phyloP scores from a whole-genome alignment of 2,113 vertebrate species.

The Cebus imitator region DNA sequence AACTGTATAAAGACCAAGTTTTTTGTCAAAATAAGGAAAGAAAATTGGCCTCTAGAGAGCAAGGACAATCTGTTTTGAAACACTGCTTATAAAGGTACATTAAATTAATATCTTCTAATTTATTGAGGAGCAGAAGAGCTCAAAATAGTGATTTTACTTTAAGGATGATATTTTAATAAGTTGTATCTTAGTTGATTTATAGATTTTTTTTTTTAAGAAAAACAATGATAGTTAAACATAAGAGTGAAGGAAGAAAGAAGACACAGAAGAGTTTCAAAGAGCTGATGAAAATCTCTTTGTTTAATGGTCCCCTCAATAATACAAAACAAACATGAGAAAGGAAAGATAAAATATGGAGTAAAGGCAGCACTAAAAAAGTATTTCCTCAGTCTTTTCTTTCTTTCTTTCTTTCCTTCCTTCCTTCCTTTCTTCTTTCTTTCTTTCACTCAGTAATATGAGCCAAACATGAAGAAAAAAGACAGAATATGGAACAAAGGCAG shows the following conservation, averaged over 20 bases:
- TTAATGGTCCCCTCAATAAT: not conserved
- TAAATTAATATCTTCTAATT: conserved; percentile 68
- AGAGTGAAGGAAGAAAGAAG: conserved; percentile 20
- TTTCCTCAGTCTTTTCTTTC: not conserved
- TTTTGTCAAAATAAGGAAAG: conserved; percentile 75
- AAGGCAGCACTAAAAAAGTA: not conserved
- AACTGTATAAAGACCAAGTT: conserved; percentile 72
- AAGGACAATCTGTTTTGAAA: conserved; percentile 67
- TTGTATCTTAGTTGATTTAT: conserved; percentile 35
- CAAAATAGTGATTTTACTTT: conserved; percentile 72
- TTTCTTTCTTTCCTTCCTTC: too few relatives aligned
- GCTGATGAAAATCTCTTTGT: not conserved
- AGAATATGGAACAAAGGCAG: not conserved
- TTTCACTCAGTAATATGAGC: not conserved
- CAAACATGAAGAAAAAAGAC: not conserved
- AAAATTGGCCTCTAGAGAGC: conserved; percentile 75
- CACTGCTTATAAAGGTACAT: conserved; percentile 63
- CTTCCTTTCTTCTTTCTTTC: too few relatives aligned
- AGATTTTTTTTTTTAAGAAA: not conserved
- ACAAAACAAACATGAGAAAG: not conserved
- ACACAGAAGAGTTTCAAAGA: not conserved
- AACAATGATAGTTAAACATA: not conserved
- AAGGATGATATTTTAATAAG: conserved; percentile 58
- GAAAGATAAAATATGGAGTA: not conserved
- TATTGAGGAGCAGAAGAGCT: conserved; percentile 78